Conservation (phyloP, 2,888 invertebrate species). For the Orthosia cruda region DNA sequence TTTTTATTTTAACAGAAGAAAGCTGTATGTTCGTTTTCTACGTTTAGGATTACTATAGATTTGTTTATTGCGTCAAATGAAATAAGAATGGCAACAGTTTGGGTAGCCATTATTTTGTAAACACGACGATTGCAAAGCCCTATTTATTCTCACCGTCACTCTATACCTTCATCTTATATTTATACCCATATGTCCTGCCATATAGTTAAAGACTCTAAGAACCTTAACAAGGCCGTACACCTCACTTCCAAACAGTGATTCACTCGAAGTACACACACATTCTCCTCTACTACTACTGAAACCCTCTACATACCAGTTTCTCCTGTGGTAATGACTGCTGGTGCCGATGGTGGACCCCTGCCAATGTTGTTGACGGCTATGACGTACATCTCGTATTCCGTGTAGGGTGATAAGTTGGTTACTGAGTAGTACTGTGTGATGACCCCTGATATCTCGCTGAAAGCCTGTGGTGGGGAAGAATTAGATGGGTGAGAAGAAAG, state of each 20-base stretch:
- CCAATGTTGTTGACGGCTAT: slow-evolving; percentile 99
- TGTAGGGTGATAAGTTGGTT: slow-evolving; percentile 97
- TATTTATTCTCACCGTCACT: not conserved
- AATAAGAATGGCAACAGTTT: slow-evolving; percentile 2
- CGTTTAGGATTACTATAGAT: not conserved
- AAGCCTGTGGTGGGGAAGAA: slow-evolving; percentile 92
- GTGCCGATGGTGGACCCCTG: slow-evolving; percentile 96
- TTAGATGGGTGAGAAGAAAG: not conserved
- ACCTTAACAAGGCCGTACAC: not conserved
- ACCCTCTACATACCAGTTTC: slow-evolving; percentile 96
- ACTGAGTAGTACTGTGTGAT: slow-evolving; percentile 98
- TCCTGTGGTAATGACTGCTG: slow-evolving; percentile 98
- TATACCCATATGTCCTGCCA: slow-evolving; percentile 6
- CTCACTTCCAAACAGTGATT: slow-evolving; percentile 12
- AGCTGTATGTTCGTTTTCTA: not conserved
- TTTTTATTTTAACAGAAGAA: slow-evolving; percentile 1
- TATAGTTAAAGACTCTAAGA: not conserved
- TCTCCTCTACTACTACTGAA: slow-evolving; percentile 2
- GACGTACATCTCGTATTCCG: slow-evolving; percentile 99
- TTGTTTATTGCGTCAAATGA: slow-evolving; percentile 8
- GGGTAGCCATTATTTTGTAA: not conserved
- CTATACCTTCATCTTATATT: not conserved
- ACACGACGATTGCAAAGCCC: not conserved
- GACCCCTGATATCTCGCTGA: slow-evolving; percentile 98
- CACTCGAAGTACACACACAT: slow-evolving; percentile 26